A percentile compares a stretch with the other conserved stretches of the same genome.
These are phyloP conservation scores for Corticium candelabrum DNA, from an alignment of 37 sponge, comb jelly and placozoan species.

Conservation along the genomic window DNA sequence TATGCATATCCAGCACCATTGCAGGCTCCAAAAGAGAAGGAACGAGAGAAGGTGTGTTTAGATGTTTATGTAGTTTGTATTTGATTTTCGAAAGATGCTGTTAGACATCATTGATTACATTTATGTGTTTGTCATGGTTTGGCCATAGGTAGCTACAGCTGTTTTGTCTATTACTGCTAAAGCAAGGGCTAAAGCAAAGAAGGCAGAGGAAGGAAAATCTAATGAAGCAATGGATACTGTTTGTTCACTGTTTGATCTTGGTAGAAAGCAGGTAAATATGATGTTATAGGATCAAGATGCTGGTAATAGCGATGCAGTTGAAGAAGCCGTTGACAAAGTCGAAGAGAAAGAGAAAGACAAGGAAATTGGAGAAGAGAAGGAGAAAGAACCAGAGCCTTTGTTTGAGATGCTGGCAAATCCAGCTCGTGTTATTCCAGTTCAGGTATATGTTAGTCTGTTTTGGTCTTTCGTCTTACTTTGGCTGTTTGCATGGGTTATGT, in stretches of 20 bases:
- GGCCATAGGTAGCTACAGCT: conserved; percentile 86
- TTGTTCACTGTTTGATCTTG: background rate
- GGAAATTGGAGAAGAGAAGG: conserved; percentile 17
- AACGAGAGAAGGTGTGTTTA: conserved; percentile 65
- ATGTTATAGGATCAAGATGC: conserved; percentile 1
- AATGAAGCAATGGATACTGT: background rate
- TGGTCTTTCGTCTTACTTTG: background rate
- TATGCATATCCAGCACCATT: conserved; percentile 79
- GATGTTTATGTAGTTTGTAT: background rate
- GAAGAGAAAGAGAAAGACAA: conserved; percentile 16
- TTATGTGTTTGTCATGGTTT: background rate
- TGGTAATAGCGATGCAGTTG: background rate
- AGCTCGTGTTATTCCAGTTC: conserved; percentile 76
- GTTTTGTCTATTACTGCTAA: conserved; percentile 89
- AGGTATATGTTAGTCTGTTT: conserved; percentile 32
- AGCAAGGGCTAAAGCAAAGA: conserved; percentile 41
- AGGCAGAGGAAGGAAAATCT: conserved; percentile 15
- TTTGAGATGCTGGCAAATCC: conserved; percentile 87
- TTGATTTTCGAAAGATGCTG: background rate
- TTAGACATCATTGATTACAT: conserved; percentile 2
- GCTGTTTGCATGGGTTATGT: background rate
- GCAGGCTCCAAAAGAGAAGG: conserved; percentile 83
- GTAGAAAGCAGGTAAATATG: conserved; percentile 16
- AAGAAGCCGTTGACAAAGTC: background rate
- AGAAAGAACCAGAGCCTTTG: conserved; percentile 52